Conservation (phyloP, 1,140 invertebrate genomes). For the Caerostris darwini region DNA sequence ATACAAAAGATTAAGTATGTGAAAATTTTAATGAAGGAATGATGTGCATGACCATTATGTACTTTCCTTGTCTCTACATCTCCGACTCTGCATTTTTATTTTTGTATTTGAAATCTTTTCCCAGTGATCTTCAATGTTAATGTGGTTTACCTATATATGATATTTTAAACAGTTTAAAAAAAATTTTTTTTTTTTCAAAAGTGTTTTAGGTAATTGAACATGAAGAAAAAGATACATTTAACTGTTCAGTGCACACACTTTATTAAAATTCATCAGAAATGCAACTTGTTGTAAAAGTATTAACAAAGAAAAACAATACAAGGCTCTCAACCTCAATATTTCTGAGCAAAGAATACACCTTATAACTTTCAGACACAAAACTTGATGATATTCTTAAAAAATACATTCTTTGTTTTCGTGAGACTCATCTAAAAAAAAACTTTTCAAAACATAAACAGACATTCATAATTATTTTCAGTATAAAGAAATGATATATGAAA, state of each 20-base stretch:
- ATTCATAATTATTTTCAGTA: neutral
- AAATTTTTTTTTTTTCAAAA: no score
- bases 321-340: slow-evolving; percentile 70
- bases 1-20: no score
- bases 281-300: slow-evolving; percentile 78
- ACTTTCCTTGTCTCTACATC: no score
- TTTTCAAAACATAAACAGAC: slow-evolving; percentile 17
- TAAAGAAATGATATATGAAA: slow-evolving; percentile 28
- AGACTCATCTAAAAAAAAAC: slow-evolving; percentile 1
- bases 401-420: slow-evolving; percentile 12
- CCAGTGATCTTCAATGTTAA: no score
- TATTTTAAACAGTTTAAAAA: no score
- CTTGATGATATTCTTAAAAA: slow-evolving; percentile 27
- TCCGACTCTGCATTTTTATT: no score
- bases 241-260: slow-evolving; percentile 77
- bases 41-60: no score
- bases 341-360: slow-evolving; percentile 77
- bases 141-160: no score
- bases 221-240: neutral
- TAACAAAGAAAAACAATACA: slow-evolving; percentile 77
- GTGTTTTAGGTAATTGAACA: neutral
- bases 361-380: slow-evolving; percentile 64
- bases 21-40: no score
- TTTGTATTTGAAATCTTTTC: no score
- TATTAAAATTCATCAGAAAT: slow-evolving; percentile 78